Conservation (phyloP, 2,797 vertebrate genomes). For the Harpagifer antarcticus region DNA sequence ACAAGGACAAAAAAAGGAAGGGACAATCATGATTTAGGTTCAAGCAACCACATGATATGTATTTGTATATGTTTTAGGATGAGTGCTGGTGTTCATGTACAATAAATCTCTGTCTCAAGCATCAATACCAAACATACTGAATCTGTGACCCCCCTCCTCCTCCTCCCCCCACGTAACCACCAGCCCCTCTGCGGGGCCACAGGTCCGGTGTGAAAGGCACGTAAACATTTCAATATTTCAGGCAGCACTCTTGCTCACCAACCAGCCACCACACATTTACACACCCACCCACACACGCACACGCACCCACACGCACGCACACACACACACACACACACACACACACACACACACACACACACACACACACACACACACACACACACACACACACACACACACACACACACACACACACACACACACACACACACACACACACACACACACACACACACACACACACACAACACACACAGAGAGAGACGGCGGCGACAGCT, state of each 20-base stretch:
- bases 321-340: too few species aligned
- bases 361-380: not conserved
- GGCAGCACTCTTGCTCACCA: constrained; percentile 49
- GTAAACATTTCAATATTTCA: constrained; percentile 87
- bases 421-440: too few species aligned
- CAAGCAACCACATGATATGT: not conserved
- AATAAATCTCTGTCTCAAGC: not conserved
- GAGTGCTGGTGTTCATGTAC: not conserved
- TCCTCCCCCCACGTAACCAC: not conserved
- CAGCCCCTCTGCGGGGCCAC: constrained; percentile 47
- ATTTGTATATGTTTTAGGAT: not conserved
- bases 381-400: too few species aligned
- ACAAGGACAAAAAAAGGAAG: not conserved
- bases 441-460: not conserved
- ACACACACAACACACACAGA: constrained; percentile 1
- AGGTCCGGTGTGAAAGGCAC: constrained; percentile 77
- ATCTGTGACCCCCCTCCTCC: constrained; percentile 3
- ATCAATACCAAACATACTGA: constrained; percentile 10
- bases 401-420: not conserved
- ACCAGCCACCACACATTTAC: constrained; percentile 6
- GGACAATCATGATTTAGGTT: not conserved
- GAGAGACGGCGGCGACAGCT: constrained; percentile 59
- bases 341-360: constrained; percentile 7
- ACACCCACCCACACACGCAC: not conserved
- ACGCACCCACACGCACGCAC: not conserved